Conservation (phyloP, 30 jellyfish, hydroid and myxozoan genomes). For the Catostylus mosaicus region DNA sequence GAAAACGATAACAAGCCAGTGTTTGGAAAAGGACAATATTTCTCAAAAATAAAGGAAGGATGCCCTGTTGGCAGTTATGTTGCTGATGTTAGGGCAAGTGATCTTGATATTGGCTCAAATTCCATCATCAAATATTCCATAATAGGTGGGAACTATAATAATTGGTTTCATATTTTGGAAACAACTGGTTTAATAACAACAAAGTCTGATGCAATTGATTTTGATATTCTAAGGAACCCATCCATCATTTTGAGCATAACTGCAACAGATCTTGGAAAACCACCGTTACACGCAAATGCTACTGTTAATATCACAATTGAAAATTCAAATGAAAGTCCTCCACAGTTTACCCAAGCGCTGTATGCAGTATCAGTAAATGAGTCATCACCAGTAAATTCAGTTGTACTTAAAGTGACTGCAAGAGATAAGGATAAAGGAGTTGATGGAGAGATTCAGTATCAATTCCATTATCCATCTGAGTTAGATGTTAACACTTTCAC, state of each 20-base stretch:
- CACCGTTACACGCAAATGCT: conserved; percentile 33
- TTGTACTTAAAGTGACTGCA: conserved; percentile 34
- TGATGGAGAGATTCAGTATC: conserved; percentile 44
- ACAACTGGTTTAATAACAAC: conserved; percentile 64
- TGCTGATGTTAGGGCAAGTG: conserved; percentile 60
- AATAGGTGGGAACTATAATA: conserved; percentile 18
- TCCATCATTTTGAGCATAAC: conserved; percentile 22
- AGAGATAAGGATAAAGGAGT: conserved; percentile 41
- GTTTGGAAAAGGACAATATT: conserved; percentile 14
- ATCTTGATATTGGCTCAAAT: conserved; percentile 55
- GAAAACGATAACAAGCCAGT: conserved; percentile 77
- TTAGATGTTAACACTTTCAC: conserved; percentile 7
- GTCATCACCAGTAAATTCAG: conserved; percentile 15
- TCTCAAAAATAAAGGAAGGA: conserved; percentile 41
- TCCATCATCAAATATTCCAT: conserved; percentile 36
- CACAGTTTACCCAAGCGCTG: conserved; percentile 46
- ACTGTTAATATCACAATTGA: conserved; percentile 36
- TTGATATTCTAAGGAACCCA: conserved; percentile 23
- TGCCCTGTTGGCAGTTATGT: conserved; percentile 61
- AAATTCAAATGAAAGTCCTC: conserved; percentile 82
- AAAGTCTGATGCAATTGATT: conserved; percentile 53
- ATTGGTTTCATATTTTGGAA: conserved; percentile 56
- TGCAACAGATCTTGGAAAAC: conserved; percentile 66
- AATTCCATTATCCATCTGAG: conserved; percentile 15
- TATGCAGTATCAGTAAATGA: conserved; percentile 43